These are phyloP conservation scores for Eristalis pertinax DNA, from an alignment of 2,888 invertebrate species.

Conservation along the genomic window DNA sequence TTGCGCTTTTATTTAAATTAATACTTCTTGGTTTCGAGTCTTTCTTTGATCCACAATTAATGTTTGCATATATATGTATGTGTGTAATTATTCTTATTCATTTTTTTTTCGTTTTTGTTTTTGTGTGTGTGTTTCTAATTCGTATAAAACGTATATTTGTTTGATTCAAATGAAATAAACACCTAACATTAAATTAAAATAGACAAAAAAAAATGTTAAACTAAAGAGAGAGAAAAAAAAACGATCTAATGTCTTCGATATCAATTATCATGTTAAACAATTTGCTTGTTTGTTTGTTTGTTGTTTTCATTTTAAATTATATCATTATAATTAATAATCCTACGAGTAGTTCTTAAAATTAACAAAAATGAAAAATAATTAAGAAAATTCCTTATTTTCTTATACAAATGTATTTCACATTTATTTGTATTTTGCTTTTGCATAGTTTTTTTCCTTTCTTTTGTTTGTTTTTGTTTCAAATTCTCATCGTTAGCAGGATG, in stretches of 20 bases:
- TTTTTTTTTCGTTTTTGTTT: too few species aligned
- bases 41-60: slow-evolving; percentile 75
- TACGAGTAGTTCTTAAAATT: slow-evolving; percentile 68
- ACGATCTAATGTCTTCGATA: slow-evolving; percentile 69
- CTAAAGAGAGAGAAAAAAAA: slow-evolving; percentile 16
- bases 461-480: slow-evolving; percentile 29
- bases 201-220: slow-evolving; percentile 20
- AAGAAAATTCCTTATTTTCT: slow-evolving; percentile 39
- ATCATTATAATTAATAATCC: slow-evolving; percentile 58
- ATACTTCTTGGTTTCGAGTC: slow-evolving; percentile 82
- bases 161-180: slow-evolving; percentile 60
- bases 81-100: slow-evolving; percentile 30
- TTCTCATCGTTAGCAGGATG: slow-evolving; percentile 7
- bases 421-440: slow-evolving; percentile 3
- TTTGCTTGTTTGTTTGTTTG: slow-evolving; percentile 56
- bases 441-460: slow-evolving; percentile 5
- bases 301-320: slow-evolving; percentile 52
- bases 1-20: slow-evolving; percentile 74
- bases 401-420: not conserved
- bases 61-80: slow-evolving; percentile 67
- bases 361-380: slow-evolving; percentile 45
- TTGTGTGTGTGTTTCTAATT: slow-evolving; percentile 40
- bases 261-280: slow-evolving; percentile 46
- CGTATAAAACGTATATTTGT: slow-evolving; percentile 58
- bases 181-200: slow-evolving; percentile 64